phyloP scores from a whole-genome alignment of 1,140 invertebrate species.

The Atta cephalotes region DNA sequence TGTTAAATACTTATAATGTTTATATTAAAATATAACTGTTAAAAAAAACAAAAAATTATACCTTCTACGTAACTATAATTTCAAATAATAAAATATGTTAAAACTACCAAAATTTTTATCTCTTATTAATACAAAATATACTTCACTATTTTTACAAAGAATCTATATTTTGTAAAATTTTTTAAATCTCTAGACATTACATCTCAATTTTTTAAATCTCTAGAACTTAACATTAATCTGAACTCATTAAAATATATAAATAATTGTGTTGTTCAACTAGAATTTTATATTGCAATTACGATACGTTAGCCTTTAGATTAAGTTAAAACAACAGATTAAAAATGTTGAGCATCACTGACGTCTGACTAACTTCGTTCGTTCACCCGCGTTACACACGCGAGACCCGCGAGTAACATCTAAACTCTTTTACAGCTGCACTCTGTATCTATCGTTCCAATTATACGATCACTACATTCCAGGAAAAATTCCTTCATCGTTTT shows the following conservation, averaged over 20 bases:
- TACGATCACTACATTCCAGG: slow-evolving; percentile 41
- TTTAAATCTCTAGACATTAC: background rate
- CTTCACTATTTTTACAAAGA: background rate
- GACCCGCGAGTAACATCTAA: slow-evolving; percentile 55
- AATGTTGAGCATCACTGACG: slow-evolving; percentile 53
- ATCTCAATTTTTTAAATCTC: background rate
- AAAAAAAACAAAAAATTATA: background rate
- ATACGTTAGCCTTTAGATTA: background rate
- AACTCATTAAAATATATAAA: background rate
- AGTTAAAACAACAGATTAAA: background rate
- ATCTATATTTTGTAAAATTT: background rate
- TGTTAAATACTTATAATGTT: background rate
- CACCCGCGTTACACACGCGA: slow-evolving; percentile 53
- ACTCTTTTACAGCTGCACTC: slow-evolving; percentile 54
- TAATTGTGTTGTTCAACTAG: background rate
- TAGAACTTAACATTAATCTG: background rate
- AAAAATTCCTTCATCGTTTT: slow-evolving; percentile 54
- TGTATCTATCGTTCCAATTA: slow-evolving; percentile 52
- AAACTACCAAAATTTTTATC: background rate
- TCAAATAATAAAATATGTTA: background rate
- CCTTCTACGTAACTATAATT: background rate
- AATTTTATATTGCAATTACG: background rate
- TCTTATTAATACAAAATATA: background rate
- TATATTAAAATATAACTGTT: background rate
- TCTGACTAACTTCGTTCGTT: slow-evolving; percentile 40